These are phyloP conservation scores for Pimpla rufipes DNA, from an alignment of 2,888 invertebrate species.

Conservation along the genomic window DNA sequence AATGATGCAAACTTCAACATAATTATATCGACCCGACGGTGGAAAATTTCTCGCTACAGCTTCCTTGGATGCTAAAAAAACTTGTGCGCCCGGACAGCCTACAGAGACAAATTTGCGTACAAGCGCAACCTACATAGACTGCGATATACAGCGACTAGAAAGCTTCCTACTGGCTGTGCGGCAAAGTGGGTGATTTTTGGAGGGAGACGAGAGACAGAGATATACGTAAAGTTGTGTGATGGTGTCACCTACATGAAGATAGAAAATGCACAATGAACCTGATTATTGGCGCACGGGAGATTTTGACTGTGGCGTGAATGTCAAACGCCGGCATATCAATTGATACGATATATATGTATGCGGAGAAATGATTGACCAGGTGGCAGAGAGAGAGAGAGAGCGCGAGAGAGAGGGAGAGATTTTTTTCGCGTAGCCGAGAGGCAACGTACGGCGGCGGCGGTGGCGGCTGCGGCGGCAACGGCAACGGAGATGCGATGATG, in stretches of 20 bases:
- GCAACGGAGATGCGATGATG: constrained; percentile 57
- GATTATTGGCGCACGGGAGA: constrained; percentile 75
- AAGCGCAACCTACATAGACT: not conserved
- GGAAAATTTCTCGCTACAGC: too few relatives aligned
- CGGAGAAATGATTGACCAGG: constrained; percentile 71
- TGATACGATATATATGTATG: constrained; percentile 5
- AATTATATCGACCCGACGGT: too few relatives aligned
- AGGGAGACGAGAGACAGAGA: constrained; percentile 61
- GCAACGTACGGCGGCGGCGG: constrained; percentile 23
- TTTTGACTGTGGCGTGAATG: constrained; percentile 80
- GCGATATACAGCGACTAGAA: not conserved
- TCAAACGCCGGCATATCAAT: constrained; percentile 82
- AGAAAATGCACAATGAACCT: constrained; percentile 74
- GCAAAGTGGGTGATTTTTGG: constrained; percentile 56
- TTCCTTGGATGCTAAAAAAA: not conserved
- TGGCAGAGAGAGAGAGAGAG: too few relatives aligned
- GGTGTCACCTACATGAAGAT: constrained; percentile 56
- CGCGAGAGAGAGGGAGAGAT: too few relatives aligned
- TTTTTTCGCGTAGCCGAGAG: constrained; percentile 42
- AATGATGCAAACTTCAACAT: too few relatives aligned
- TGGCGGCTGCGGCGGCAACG: constrained; percentile 30
- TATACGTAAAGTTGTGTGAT: constrained; percentile 33
- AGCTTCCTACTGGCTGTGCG: constrained; percentile 42
- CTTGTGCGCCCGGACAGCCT: not conserved
- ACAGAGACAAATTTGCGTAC: constrained; percentile 9